Percentiles rank a stretch among this genome's conserved stretches.
Evolutionary conservation across 2,797 vertebrate genomes (phyloP).

Genomic region (Rhabdophis nuchalis): DNA sequence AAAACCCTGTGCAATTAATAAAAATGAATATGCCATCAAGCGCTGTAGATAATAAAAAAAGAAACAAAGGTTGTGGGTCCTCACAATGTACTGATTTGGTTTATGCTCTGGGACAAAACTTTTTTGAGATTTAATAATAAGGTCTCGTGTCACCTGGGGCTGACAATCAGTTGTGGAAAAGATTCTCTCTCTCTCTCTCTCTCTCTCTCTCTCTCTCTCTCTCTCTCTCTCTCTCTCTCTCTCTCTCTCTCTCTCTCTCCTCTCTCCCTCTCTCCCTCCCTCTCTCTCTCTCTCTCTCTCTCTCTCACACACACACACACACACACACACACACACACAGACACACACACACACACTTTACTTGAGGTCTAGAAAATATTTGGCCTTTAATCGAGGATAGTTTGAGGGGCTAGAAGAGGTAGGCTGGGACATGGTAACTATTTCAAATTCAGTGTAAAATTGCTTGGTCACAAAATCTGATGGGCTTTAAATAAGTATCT

Average conservation of each 20-base stretch:
- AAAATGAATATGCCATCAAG: slow-evolving; percentile 63
- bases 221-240: no score
- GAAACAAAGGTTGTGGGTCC: slow-evolving; percentile 54
- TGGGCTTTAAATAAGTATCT: background rate
- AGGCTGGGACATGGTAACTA: no score
- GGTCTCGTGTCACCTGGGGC: background rate
- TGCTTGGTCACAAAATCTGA: background rate
- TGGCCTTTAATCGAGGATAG: background rate
- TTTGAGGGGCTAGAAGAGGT: background rate
- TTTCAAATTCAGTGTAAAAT: background rate
- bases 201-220: no score
- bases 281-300: no score
- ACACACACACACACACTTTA: background rate
- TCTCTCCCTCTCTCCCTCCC: no score
- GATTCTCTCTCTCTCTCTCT: no score
- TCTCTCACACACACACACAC: rapidly evolving
- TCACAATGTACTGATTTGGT: slow-evolving; percentile 32
- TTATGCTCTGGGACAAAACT: slow-evolving; percentile 34
- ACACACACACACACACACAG: no score
- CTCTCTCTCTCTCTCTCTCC: no score
- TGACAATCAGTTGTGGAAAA: background rate
- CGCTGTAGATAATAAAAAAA: slow-evolving; percentile 58
- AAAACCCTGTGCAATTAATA: slow-evolving; percentile 71
- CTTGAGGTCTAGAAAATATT: background rate
- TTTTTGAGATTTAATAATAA: slow-evolving; percentile 26